These are phyloP conservation scores for Pseudomugil tenellus DNA, from an alignment of 2,797 vertebrate genomes.

Conservation along the genomic window DNA sequence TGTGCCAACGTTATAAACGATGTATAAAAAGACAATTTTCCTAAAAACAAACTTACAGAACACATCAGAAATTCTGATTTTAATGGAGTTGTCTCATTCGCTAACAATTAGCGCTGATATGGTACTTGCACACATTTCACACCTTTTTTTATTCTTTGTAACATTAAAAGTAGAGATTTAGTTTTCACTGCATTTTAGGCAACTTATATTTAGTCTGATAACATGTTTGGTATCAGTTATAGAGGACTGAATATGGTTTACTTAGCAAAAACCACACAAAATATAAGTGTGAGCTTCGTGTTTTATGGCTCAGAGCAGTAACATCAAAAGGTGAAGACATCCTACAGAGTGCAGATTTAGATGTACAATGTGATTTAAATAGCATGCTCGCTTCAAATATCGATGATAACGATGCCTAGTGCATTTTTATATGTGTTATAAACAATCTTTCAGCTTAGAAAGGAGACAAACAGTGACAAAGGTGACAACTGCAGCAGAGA, in stretches of 20 bases:
- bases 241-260: background rate
- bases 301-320: conserved; percentile 64
- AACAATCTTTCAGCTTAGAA: conserved; percentile 23
- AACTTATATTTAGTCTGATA: background rate
- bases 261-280: background rate
- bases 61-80: background rate
- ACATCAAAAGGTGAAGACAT: conserved; percentile 39
- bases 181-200: background rate
- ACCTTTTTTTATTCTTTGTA: too few relatives aligned
- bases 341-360: conserved; percentile 25
- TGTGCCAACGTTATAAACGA: too few relatives aligned
- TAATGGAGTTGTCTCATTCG: background rate
- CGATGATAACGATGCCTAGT: conserved; percentile 9
- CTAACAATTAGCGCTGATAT: too few relatives aligned
- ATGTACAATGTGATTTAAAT: background rate
- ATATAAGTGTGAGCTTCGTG: too few relatives aligned
- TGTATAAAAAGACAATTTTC: too few relatives aligned
- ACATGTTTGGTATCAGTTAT: background rate
- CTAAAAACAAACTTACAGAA: background rate
- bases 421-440: conserved; percentile 49
- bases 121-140: too few relatives aligned
- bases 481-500: conserved; percentile 24
- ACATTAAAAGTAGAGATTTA: background rate
- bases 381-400: conserved; percentile 5
- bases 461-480: conserved; percentile 29